phyloP scores from a whole-genome alignment of 2,113 vertebrate species.

The Perca schrenkii region DNA sequence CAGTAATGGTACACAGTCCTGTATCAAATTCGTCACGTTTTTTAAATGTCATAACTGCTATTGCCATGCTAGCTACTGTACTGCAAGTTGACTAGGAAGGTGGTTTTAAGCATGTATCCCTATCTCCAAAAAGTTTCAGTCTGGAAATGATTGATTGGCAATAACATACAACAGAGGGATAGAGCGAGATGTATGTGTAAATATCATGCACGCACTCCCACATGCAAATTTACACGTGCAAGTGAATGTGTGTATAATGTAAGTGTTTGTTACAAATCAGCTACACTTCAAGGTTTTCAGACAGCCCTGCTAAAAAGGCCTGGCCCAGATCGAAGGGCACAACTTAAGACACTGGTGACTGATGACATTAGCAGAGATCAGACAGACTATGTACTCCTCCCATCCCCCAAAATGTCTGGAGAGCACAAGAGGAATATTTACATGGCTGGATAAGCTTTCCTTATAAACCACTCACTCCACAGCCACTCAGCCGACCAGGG shows the following conservation, averaged over 20 bases:
- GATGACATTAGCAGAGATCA: slow-evolving; percentile 77
- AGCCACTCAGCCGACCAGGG: neutral
- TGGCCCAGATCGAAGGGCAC: slow-evolving; percentile 20
- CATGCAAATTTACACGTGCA: neutral
- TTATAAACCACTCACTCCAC: slow-evolving; percentile 61
- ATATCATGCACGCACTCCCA: neutral
- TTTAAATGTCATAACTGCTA: neutral
- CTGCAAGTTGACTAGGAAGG: neutral
- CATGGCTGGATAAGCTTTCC: slow-evolving; percentile 55
- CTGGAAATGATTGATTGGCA: neutral
- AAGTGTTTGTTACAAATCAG: neutral
- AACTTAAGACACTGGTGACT: slow-evolving; percentile 63
- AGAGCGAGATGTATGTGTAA: neutral
- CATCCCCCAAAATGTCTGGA: slow-evolving; percentile 58
- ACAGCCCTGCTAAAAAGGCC: slow-evolving; percentile 26
- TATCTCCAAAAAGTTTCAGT: neutral
- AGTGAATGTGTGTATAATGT: neutral
- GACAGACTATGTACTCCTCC: slow-evolving; percentile 36
- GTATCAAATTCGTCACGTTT: neutral
- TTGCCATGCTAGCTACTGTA: neutral
- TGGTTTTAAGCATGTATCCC: neutral
- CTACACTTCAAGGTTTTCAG: slow-evolving; percentile 22
- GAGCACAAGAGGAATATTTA: slow-evolving; percentile 58
- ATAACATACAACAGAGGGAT: neutral
- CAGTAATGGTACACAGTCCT: neutral